Percentiles rank a stretch among this genome's conserved stretches.
Evolutionary conservation across 2,888 invertebrate species (phyloP).

Genomic region (Eurytoma californica): DNA sequence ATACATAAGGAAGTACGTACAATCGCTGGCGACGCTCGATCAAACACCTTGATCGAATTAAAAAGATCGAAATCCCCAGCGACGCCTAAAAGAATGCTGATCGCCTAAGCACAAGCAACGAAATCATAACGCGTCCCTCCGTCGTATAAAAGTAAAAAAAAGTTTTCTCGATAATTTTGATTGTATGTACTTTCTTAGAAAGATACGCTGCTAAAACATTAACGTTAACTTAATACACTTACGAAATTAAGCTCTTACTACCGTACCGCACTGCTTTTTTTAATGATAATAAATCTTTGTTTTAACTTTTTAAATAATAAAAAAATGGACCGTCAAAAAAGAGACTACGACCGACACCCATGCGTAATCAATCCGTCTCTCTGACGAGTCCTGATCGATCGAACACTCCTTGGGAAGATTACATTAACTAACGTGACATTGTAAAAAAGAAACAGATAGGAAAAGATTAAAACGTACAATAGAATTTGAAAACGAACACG

Average conservation of each 20-base stretch:
- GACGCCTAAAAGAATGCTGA: too few relatives aligned
- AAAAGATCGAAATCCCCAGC: neutral
- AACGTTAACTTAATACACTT: slow-evolving; percentile 15
- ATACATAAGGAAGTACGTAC: slow-evolving; percentile 37
- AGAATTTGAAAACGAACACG: slow-evolving; percentile 40
- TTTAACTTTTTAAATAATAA: slow-evolving; percentile 12
- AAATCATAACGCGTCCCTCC: neutral
- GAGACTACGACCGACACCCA: neutral
- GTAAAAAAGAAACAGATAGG: slow-evolving; percentile 36
- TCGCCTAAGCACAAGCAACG: too few relatives aligned
- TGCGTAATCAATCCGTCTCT: neutral
- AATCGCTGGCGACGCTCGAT: slow-evolving; percentile 10
- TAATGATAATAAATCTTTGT: slow-evolving; percentile 28
- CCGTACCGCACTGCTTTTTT: neutral
- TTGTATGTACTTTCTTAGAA: slow-evolving; percentile 43
- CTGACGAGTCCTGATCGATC: slow-evolving; percentile 26
- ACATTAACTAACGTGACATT: neutral
- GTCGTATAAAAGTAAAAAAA: slow-evolving; percentile 32
- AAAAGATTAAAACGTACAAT: slow-evolving; percentile 33
- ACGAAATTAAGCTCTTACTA: slow-evolving; percentile 32
- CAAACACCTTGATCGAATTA: slow-evolving; percentile 8
- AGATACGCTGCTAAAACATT: slow-evolving; percentile 2
- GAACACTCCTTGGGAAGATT: slow-evolving; percentile 39
- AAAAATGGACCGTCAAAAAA: slow-evolving; percentile 14
- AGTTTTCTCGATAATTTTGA: slow-evolving; percentile 29